These are phyloP conservation scores for Diorhabda carinulata DNA, from an alignment of 1,140 invertebrate species.

Conservation along the genomic window DNA sequence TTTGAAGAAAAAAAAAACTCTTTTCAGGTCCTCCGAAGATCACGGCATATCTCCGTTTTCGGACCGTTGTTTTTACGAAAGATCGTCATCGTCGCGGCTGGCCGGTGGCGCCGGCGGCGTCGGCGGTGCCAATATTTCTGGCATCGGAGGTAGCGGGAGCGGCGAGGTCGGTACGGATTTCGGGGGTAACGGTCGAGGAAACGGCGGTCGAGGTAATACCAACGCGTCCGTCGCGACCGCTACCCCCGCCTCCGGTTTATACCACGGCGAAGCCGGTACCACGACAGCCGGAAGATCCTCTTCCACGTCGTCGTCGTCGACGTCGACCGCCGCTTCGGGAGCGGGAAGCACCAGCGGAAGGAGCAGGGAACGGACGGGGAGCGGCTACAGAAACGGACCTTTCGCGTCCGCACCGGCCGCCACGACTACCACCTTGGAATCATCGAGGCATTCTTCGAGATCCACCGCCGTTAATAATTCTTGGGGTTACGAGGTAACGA, in stretches of 20 bases:
- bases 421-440: slow-evolving; percentile 22
- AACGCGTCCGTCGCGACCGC: slow-evolving; percentile 25
- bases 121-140: not conserved
- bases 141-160: slow-evolving; percentile 45
- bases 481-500: slow-evolving; percentile 36
- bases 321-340: slow-evolving; percentile 15
- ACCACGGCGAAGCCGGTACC: slow-evolving; percentile 15
- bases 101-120: slow-evolving; percentile 33
- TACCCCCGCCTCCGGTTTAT: slow-evolving; percentile 25
- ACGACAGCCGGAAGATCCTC: slow-evolving; percentile 8
- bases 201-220: slow-evolving; percentile 26
- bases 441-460: not conserved
- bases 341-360: slow-evolving; percentile 18
- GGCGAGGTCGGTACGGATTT: slow-evolving; percentile 28
- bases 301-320: slow-evolving; percentile 10
- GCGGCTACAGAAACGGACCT: slow-evolving; percentile 51
- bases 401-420: slow-evolving; percentile 37
- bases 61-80: slow-evolving; percentile 50
- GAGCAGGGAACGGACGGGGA: slow-evolving; percentile 41
- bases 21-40: slow-evolving; percentile 52
- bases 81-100: slow-evolving; percentile 43
- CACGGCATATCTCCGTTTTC: slow-evolving; percentile 30
- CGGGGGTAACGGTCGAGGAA: slow-evolving; percentile 33
- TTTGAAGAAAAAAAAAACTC: not conserved
- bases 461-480: slow-evolving; percentile 43